Evolutionary conservation across 2,113 vertebrate genomes (phyloP), one percentile per base, ranked within the genome.

Genomic region (Guaruba guarouba): DNA sequence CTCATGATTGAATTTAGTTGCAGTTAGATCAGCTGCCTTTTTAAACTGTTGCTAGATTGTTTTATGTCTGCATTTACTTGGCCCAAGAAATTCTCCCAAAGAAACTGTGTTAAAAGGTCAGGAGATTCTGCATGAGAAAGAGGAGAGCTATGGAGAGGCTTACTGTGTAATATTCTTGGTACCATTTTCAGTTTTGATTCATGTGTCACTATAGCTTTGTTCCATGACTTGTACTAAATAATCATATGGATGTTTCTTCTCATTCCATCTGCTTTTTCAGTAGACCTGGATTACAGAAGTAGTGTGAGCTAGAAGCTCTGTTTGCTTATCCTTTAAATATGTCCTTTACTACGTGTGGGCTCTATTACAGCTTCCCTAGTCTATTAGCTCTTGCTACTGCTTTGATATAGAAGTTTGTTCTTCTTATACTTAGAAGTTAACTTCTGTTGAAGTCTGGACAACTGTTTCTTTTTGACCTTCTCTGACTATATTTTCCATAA

Each of bases 131-230:
- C 9, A 1, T 49, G 79, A 92, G 82, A 70, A 86, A 54, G 13
- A 35, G 41, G 41, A 88, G 33, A 52, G 24, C 59, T 77, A 31
- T 86, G 54, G 29, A 82, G 37, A 39, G n/a, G 17, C 28, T 73
- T 69, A 8, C 13, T 37, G 24, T 37, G 28, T 82, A 27, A 52
- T 80, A 16, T 25, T 66, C 44, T 80, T 52, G 59, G 71, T 90
- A 46, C 71, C 41, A 7, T 93, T 88, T 93, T 66, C 80, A 69
- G 54, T 29, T 85, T 69, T 90, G 71, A 37, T 83, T 92, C 44
- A 4, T 48, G 28, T 86, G 94, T 97, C 86, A 28, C 71, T 92
- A 4, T 49, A 49, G 59, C 55, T 95, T 92, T 92, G 63, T 88
- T 94, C 16, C 1, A 11, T 81, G 86, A 67, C 61, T 83, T 81